phyloP scores from a whole-genome alignment of 2,888 invertebrate genomes.

The Ellobium chinense region DNA sequence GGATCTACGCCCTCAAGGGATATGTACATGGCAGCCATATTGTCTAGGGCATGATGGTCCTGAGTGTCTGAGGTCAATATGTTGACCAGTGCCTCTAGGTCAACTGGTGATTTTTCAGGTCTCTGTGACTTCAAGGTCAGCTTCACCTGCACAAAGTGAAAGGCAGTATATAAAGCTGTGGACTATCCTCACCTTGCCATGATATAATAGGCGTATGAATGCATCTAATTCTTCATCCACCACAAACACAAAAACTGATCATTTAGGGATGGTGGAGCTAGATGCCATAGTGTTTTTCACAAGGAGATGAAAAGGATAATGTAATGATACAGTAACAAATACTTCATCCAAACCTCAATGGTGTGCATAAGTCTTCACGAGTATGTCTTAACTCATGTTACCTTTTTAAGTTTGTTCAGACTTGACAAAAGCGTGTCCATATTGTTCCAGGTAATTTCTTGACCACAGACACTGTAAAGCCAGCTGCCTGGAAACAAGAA shows the following conservation, averaged over 20 bases:
- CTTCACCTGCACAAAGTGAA: constrained; percentile 11
- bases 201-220: no score
- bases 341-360: no score
- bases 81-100: constrained; percentile 34
- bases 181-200: no score
- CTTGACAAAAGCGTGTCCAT: constrained; percentile 35
- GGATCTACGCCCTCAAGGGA: constrained; percentile 59
- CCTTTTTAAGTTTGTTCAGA: constrained; percentile 46
- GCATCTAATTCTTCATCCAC: no score
- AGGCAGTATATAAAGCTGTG: no score
- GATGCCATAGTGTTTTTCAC: no score
- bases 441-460: constrained; percentile 45
- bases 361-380: no score
- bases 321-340: no score
- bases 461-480: constrained; percentile 39
- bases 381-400: neutral
- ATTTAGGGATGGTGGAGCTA: no score
- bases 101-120: constrained; percentile 30
- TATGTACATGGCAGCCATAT: constrained; percentile 58
- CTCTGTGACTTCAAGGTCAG: constrained; percentile 27
- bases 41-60: constrained; percentile 5
- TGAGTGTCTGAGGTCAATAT: constrained; percentile 29
- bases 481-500: constrained; percentile 32
- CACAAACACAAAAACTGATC: no score
- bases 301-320: no score